Conservation (phyloP, 2,113 vertebrate genomes). For the Amia ocellicauda region DNA sequence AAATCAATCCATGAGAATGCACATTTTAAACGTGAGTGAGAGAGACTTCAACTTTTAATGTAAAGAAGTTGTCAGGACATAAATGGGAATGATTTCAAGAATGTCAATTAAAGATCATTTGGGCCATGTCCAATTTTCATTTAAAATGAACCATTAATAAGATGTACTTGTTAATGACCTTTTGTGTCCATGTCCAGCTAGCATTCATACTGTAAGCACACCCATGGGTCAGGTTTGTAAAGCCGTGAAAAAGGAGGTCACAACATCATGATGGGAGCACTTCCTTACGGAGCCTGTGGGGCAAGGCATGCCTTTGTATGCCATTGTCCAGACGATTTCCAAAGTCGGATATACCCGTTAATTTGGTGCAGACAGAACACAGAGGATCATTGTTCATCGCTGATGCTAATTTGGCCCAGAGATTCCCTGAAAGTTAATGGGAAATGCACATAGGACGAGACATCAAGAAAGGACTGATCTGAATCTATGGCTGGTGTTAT, state of each 20-base stretch:
- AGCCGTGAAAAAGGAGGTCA: constrained; percentile 50
- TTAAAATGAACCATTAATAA: too few species aligned
- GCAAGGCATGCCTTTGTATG: constrained; percentile 32
- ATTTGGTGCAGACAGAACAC: constrained; percentile 6
- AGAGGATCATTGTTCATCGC: background rate
- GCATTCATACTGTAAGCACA: constrained; percentile 22
- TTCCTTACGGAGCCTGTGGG: constrained; percentile 45
- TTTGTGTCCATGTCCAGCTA: too few species aligned
- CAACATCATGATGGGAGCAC: constrained; percentile 52
- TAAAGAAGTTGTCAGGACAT: too few species aligned
- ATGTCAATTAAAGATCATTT: too few species aligned
- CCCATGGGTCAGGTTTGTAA: constrained; percentile 54
- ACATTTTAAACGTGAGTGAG: too few species aligned
- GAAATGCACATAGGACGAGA: background rate
- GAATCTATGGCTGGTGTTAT: background rate
- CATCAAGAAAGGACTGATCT: background rate
- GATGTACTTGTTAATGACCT: too few species aligned
- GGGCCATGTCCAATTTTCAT: too few species aligned
- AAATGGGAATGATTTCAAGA: too few species aligned
- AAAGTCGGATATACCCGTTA: constrained; percentile 35
- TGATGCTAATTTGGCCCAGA: too few species aligned
- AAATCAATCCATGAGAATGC: too few species aligned
- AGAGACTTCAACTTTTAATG: too few species aligned
- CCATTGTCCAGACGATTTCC: constrained; percentile 56
- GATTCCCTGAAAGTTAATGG: background rate